Evolutionary conservation across 2,797 vertebrate genomes (phyloP), one percentile per base, ranked within the genome.

Genomic region (Gymnoscopelus microlampas): DNA sequence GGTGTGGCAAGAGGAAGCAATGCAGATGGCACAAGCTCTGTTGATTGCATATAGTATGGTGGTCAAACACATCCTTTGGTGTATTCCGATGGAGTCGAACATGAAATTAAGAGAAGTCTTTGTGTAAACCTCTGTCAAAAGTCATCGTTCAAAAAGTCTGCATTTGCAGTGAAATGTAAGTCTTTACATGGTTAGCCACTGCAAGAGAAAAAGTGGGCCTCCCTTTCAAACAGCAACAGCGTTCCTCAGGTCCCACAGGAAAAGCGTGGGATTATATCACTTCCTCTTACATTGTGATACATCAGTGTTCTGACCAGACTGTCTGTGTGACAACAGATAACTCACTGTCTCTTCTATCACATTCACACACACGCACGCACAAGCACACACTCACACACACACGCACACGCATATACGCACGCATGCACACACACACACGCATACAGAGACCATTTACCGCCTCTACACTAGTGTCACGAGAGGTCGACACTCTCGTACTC

Each of bases 401-500:
- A 53, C 3, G 9, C 39, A 44, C 9, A 10, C 32, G 13, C 19
- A 11, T 24, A 6, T 19, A 48, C 63, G 15, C 11, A 64, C 53
- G 3, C 54, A 39, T 59, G 59, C 50, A 55, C 50, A 13, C 53
- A 29, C 53, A 53, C 32, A 10, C 48, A 15, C 29, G 59, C 24
- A 51, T n/a, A 35, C 26, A 4, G 26, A 60, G 15, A 55, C 3
- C 15, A 12, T 77, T 63, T 54, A 62, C 39, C 12, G 35, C 9
- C 57, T 47, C 2, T 47, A 13, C 58, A 39, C 60, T 10, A 19
- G 14, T 44, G 68, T 95, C 91, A 95, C 1, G 93, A 93, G 54
- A 95, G 91, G 69, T 94, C 90, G 0, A 96, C 89, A 2, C 84
- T 95, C 88, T 97, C 96, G 23, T 96, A 95, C 56, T 96, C 96